Conservation (phyloP, 2,888 invertebrate genomes). For the Trichacis sp. region DNA sequence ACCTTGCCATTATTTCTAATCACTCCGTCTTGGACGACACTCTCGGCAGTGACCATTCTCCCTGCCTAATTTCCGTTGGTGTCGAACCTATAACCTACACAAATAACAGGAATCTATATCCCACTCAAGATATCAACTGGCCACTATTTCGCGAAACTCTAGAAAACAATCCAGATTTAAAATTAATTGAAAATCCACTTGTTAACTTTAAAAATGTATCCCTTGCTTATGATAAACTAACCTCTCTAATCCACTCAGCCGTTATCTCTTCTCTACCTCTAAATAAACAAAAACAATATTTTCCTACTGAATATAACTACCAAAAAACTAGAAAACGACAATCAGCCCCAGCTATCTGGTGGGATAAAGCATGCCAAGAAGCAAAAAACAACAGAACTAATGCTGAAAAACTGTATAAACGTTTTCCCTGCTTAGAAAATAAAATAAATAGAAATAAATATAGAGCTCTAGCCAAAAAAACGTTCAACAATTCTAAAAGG, state of each 20-base stretch:
- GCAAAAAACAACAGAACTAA: neutral
- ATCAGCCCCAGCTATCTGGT: neutral
- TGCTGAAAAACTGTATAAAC: neutral
- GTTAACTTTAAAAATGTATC: no score
- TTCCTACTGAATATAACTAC: neutral
- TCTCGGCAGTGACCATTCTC: neutral
- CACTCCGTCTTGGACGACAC: no score
- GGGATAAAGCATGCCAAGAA: neutral
- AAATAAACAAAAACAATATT: neutral
- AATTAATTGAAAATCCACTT: no score
- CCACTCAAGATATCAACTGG: no score
- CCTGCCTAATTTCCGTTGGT: neutral
- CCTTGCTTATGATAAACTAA: no score
- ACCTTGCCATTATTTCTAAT: neutral
- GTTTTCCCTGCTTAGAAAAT: neutral
- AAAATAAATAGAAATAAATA: no score
- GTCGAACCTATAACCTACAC: no score
- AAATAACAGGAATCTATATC: no score
- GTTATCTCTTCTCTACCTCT: neutral
- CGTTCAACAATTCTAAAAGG: neutral
- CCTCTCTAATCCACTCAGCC: no score
- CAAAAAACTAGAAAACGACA: neutral
- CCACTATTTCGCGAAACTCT: no score
- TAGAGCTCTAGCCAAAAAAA: neutral
- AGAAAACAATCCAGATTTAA: no score